These are phyloP conservation scores for Fissipunctia ypsillon DNA, from an alignment of 2,888 invertebrate genomes.

Conservation along the genomic window DNA sequence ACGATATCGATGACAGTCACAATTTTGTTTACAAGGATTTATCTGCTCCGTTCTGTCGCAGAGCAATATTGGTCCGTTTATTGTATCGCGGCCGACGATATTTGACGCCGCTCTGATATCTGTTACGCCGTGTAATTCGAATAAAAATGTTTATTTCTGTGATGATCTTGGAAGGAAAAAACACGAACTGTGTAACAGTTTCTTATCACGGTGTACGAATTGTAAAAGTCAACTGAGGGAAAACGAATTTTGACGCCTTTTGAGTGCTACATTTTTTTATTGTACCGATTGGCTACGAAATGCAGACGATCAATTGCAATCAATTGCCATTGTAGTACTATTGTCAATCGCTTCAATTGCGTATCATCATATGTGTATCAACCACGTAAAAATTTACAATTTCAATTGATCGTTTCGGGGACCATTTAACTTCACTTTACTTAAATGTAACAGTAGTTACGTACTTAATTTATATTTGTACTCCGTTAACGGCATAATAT, in stretches of 20 bases:
- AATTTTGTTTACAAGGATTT: conserved; percentile 88
- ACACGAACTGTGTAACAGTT: conserved; percentile 37
- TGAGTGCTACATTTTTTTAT: conserved; percentile 16
- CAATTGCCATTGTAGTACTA: no score
- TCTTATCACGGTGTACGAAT: conserved; percentile 17
- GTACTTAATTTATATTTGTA: not conserved
- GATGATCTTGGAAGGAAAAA: conserved; percentile 49
- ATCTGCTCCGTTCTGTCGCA: conserved; percentile 72
- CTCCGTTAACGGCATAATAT: not conserved
- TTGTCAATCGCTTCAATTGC: no score
- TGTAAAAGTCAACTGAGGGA: conserved; percentile 18
- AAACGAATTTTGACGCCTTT: conserved; percentile 11
- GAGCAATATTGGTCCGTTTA: conserved; percentile 64
- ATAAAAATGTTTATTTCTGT: conserved; percentile 65
- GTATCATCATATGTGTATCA: no score
- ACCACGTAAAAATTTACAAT: no score
- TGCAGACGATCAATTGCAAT: no score
- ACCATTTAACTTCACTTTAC: no score
- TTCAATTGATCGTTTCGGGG: no score
- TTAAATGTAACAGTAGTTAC: no score
- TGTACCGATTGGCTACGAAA: conserved; percentile 1
- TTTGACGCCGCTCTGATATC: conserved; percentile 65
- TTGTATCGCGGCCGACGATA: conserved; percentile 62
- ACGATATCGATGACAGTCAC: conserved; percentile 86
- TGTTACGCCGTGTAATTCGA: conserved; percentile 57